Evolutionary conservation across 2,888 invertebrate species (phyloP).

Genomic region (Ormyrus thymus): DNA sequence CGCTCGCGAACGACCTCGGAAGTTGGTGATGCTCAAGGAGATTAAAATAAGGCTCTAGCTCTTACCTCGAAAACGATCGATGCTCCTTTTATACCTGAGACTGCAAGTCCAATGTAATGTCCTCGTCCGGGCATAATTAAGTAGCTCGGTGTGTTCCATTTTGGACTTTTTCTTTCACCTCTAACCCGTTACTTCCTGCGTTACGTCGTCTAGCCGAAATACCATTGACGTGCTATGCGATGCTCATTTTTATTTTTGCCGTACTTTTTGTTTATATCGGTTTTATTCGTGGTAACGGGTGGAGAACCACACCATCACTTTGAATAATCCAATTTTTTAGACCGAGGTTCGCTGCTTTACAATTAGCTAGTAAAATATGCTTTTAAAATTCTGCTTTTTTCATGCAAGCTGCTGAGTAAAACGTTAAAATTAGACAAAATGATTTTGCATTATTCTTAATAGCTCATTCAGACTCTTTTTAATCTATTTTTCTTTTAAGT

Average conservation of each 20-base stretch:
- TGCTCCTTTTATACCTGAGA: background rate
- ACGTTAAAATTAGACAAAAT: too few species aligned
- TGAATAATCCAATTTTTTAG: too few species aligned
- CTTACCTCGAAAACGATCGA: constrained; percentile 2
- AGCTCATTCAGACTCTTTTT: too few species aligned
- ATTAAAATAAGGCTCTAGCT: background rate
- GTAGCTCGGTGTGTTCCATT: too few species aligned
- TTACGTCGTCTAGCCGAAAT: too few species aligned
- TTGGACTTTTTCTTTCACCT: background rate
- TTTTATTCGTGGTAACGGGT: background rate
- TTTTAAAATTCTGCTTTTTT: background rate
- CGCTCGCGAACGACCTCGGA: background rate
- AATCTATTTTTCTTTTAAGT: too few species aligned
- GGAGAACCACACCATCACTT: too few species aligned
- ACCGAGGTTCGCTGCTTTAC: background rate
- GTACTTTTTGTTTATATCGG: background rate
- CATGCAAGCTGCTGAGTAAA: background rate
- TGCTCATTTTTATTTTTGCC: too few species aligned
- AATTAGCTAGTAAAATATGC: background rate
- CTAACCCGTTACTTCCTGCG: constrained; percentile 9
- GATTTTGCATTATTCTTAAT: too few species aligned
- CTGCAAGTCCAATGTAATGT: too few species aligned
- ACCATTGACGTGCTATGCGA: background rate
- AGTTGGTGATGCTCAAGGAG: constrained; percentile 19
- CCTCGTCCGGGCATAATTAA: too few species aligned